Evolutionary conservation across 2,888 invertebrate species (phyloP).

Genomic region (Hydrotaea diabolus): DNA sequence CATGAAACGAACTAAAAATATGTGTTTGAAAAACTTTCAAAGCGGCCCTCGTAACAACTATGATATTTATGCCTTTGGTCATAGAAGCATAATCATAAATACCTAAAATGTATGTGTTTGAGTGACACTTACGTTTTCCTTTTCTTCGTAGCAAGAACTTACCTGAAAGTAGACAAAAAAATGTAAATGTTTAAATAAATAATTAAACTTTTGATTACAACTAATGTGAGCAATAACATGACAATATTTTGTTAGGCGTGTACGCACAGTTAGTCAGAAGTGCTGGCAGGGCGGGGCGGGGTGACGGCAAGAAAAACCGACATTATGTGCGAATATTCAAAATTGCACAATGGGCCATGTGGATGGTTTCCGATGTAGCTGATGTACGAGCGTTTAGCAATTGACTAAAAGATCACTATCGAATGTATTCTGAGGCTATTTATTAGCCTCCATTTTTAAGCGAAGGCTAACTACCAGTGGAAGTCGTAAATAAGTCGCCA

Average conservation of each 20-base stretch:
- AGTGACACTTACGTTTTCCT: constrained; percentile 65
- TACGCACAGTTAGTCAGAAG: not conserved
- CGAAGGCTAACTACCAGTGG: constrained; percentile 61
- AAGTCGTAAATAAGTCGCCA: constrained; percentile 62
- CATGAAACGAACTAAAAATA: no score
- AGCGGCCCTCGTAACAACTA: not conserved
- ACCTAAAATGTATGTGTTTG: not conserved
- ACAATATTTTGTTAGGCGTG: not conserved
- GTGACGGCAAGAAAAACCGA: not conserved
- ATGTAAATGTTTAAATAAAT: constrained; percentile 27
- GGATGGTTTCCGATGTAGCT: constrained; percentile 25
- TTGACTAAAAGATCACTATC: constrained; percentile 39
- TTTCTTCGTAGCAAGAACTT: constrained; percentile 66
- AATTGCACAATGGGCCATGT: constrained; percentile 59
- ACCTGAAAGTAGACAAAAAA: constrained; percentile 55
- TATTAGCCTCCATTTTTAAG: constrained; percentile 44
- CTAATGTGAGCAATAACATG: not conserved
- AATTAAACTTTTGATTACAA: constrained; percentile 18
- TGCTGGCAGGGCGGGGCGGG: not conserved
- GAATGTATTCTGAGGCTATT: constrained; percentile 52
- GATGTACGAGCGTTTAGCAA: not conserved
- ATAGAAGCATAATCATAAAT: not conserved
- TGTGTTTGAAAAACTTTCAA: not conserved
- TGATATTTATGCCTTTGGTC: not conserved
- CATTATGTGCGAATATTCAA: not conserved